These are phyloP conservation scores for Danionella dracula DNA, from an alignment of 2,797 vertebrate species.

Conservation along the genomic window DNA sequence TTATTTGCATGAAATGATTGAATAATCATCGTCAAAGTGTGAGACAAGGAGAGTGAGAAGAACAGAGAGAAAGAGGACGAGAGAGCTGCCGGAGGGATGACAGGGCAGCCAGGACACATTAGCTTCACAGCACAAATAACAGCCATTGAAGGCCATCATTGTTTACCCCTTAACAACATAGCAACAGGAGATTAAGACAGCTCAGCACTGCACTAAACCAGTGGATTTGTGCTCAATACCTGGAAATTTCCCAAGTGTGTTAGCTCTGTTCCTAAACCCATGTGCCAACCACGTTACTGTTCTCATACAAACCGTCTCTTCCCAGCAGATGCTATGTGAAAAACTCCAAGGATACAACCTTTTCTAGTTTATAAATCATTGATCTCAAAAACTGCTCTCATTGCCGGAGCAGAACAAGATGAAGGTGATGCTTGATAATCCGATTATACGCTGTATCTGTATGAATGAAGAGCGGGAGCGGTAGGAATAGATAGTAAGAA, in stretches of 20 bases:
- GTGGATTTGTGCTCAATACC: not conserved
- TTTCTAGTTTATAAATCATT: constrained; percentile 19
- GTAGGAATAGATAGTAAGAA: too few species aligned
- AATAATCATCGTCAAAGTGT: not conserved
- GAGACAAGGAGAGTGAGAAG: not conserved
- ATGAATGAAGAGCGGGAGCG: too few species aligned
- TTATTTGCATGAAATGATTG: not conserved
- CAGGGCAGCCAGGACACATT: constrained; percentile 35
- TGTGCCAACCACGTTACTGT: not conserved
- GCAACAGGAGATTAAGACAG: constrained; percentile 25
- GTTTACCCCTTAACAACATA: constrained; percentile 23
- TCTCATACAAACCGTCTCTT: not conserved
- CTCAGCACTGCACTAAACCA: not conserved
- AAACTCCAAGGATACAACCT: not conserved
- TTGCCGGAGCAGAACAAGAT: not conserved
- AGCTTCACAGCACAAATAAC: constrained; percentile 27
- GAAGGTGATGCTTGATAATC: constrained; percentile 2
- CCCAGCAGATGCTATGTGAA: not conserved
- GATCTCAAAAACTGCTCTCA: constrained; percentile 14
- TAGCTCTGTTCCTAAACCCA: not conserved
- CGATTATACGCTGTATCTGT: too few species aligned
- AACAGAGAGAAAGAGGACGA: constrained; percentile 7
- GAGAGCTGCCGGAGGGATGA: constrained; percentile 25
- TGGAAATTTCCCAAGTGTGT: constrained; percentile 4
- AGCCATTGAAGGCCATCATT: constrained; percentile 15